phyloP scores from a whole-genome alignment of 2,113 vertebrate genomes.

The Synchiropus splendidus region DNA sequence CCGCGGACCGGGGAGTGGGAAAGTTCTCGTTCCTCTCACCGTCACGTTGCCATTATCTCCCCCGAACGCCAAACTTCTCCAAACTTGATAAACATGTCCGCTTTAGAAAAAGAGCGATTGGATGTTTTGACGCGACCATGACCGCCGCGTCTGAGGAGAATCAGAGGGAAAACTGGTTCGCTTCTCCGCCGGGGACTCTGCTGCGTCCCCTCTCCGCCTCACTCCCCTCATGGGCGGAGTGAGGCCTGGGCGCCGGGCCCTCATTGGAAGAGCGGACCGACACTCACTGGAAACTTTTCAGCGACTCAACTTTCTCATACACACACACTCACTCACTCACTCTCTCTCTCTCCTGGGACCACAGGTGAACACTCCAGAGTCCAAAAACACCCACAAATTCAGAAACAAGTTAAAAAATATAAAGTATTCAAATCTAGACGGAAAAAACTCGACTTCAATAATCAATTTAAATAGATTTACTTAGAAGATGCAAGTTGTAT shows the following conservation, averaged over 20 bases:
- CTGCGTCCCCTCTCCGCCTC: conserved; percentile 36
- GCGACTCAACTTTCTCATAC: conserved; percentile 10
- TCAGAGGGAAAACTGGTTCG: conserved; percentile 36
- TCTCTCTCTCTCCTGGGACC: too few relatives aligned
- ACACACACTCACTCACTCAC: conserved; percentile 5
- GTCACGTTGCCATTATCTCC: conserved; percentile 51
- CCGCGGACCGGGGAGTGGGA: conserved; percentile 40
- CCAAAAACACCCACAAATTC: conserved; percentile 30
- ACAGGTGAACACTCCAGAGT: too few relatives aligned
- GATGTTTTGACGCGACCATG: conserved; percentile 53
- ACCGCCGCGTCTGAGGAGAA: conserved; percentile 36
- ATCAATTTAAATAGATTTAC: background rate
- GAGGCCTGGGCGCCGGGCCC: conserved; percentile 27
- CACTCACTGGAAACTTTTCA: conserved; percentile 13
- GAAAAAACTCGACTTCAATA: too few relatives aligned
- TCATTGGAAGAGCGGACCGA: conserved; percentile 36
- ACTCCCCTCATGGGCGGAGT: conserved; percentile 56
- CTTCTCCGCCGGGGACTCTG: conserved; percentile 36
- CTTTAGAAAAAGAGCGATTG: conserved; percentile 34
- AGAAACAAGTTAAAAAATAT: too few relatives aligned
- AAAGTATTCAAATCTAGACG: too few relatives aligned
- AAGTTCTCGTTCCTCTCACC: conserved; percentile 43
- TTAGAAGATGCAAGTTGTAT: conserved; percentile 9
- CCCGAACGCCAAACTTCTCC: conserved; percentile 28
- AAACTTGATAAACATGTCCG: conserved; percentile 38